Evolutionary conservation across 2,888 invertebrate genomes (phyloP).

Genomic region (Tetrapedia diversipes): DNA sequence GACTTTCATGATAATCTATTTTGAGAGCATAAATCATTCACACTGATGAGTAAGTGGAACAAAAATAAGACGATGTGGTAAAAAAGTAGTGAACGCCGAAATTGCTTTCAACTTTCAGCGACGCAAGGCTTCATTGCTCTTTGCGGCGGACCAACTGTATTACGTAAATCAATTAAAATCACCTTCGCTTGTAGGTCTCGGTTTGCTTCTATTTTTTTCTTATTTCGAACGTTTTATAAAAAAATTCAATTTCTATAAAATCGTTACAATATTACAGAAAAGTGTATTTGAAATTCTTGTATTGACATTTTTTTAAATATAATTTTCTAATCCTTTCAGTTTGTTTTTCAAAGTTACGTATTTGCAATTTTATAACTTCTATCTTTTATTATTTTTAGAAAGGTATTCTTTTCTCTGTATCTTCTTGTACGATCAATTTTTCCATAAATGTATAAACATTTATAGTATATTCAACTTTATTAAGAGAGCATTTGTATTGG

Average conservation of each 20-base stretch:
- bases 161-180: conserved; percentile 39
- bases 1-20: conserved; percentile 42
- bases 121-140: conserved; percentile 20
- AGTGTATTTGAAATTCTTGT: neutral
- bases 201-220: neutral
- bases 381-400: too few relatives aligned
- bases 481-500: too few relatives aligned
- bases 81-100: conserved; percentile 36
- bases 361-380: too few relatives aligned
- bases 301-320: too few relatives aligned
- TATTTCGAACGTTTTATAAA: neutral
- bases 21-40: conserved; percentile 41
- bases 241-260: neutral
- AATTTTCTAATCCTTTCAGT: neutral
- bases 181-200: neutral
- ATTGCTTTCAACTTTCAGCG: conserved; percentile 46
- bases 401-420: too few relatives aligned
- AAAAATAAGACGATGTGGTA: conserved; percentile 35
- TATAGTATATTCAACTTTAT: too few relatives aligned
- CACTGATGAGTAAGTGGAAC: conserved; percentile 42
- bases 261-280: neutral
- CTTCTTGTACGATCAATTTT: too few relatives aligned
- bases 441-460: too few relatives aligned
- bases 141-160: conserved; percentile 4
- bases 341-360: too few relatives aligned